Evolutionary conservation across 2,797 vertebrate species (phyloP).

Genomic region (Jordanella pulchra): DNA sequence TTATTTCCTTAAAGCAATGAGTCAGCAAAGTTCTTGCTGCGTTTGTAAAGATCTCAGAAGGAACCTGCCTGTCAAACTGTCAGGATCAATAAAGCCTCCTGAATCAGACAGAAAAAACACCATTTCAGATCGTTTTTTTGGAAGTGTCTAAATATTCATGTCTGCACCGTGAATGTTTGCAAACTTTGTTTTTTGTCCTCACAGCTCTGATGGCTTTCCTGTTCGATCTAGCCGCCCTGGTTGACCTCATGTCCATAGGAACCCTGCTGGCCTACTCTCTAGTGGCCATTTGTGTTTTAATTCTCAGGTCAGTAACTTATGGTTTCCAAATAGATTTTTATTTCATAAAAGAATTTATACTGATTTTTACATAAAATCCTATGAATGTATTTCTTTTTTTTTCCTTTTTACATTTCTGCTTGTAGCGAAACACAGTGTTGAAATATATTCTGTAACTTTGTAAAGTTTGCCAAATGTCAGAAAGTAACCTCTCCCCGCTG

Average conservation of each 20-base stretch:
- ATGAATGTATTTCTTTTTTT: not conserved
- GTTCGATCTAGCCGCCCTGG: conserved; percentile 89
- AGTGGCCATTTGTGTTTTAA: conserved; percentile 92
- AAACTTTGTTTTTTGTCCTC: conserved; percentile 19
- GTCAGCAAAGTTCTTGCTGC: not conserved
- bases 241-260: conserved; percentile 97
- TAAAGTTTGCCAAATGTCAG: not conserved
- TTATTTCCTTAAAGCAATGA: conserved; percentile 1
- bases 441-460: not conserved
- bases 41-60: conserved; percentile 4
- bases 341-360: not conserved
- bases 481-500: not conserved
- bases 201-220: conserved; percentile 92
- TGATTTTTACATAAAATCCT: not conserved
- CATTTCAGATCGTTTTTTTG: not conserved
- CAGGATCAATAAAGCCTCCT: conserved; percentile 15
- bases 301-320: conserved; percentile 71
- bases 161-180: conserved; percentile 1
- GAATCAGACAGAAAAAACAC: not conserved
- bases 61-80: conserved; percentile 11
- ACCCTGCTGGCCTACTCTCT: conserved; percentile 94
- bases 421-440: too few species aligned
- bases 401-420: not conserved
- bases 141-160: not conserved
- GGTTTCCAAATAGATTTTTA: conserved; percentile 3